Base-by-base conservation (phyloP, 2,113 vertebrate genomes). In the Crocuta crocuta region DNA sequence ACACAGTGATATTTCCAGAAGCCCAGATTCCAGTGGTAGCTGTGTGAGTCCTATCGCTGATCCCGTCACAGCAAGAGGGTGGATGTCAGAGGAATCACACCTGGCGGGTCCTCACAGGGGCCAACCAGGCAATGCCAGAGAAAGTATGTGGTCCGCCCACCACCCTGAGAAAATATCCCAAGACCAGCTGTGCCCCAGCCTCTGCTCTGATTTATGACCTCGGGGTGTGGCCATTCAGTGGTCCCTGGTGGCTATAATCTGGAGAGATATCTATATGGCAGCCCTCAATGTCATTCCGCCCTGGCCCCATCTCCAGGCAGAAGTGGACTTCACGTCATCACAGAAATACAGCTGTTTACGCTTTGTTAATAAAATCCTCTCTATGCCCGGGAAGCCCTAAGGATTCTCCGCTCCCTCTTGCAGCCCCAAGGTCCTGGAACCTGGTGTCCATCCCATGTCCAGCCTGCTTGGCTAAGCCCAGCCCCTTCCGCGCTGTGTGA, bases 191-290 rank as follows among this genome's bases (percentile, higher is more conserved):
- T n/a, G 28, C 12, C 43, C 61, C 26, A 3, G 5, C 1, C 4
- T 26, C 33, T 11, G 10, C 48, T 43, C 50, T 76, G 28, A 53
- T 9, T 45, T 17, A 1, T 8, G 66, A 45, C 19, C 74, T 45
- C 66, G 9, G 61, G 19, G 33, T 70, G 7, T 7, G 6, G 65
- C 50, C 78, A 1, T 31, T 12, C 0, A 3, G 3, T 7, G 23
- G 13, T 4, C 66, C n/a, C 39, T 24, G 8, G 0, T 33, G 16
- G 19, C 16, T 71, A 15, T 71, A 5, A 4, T 21, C 65, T 79
- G 24, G n/a, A 68, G 35, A 0, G 0, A 0, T 0, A 0, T 12
- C 45, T 88, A 19, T 16, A 1, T 3, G 12, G 11, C 33, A 55
- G 1, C 65, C 43, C 28, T 58, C 31, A 15, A 1, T 10, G 16